Conservation (phyloP, 2,888 invertebrate genomes). For the Auanema sp. region DNA sequence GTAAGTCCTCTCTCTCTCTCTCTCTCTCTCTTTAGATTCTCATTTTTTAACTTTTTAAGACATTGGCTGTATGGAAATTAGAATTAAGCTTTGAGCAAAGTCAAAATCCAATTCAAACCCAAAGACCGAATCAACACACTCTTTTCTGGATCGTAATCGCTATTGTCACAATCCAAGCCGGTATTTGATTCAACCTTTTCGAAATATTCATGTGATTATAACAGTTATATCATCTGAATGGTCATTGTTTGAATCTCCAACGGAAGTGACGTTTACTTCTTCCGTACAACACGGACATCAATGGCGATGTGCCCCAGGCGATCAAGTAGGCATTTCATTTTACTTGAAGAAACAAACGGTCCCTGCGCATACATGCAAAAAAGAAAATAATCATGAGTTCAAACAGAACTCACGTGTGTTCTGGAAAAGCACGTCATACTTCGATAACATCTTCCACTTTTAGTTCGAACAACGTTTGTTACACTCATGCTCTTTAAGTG, state of each 20-base stretch:
- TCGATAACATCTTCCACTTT: too few relatives aligned
- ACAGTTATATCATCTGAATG: slow-evolving; percentile 47
- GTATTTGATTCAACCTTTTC: slow-evolving; percentile 12
- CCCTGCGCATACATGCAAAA: neutral
- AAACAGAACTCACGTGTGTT: neutral
- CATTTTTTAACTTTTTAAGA: neutral
- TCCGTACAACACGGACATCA: slow-evolving; percentile 30
- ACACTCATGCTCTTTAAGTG: slow-evolving; percentile 30
- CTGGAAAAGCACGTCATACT: neutral
- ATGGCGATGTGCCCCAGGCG: slow-evolving; percentile 46
- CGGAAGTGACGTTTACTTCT: slow-evolving; percentile 33
- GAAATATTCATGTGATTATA: too few relatives aligned
- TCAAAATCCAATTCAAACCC: too few relatives aligned
- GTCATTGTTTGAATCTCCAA: slow-evolving; percentile 37
- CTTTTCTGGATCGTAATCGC: slow-evolving; percentile 25
- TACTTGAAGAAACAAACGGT: slow-evolving; percentile 15
- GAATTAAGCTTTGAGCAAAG: neutral
- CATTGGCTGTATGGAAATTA: neutral
- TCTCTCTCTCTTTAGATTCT: neutral
- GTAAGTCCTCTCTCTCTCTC: slow-evolving; percentile 20
- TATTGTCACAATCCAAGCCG: slow-evolving; percentile 31
- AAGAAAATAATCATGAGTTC: neutral
- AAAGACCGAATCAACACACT: neutral
- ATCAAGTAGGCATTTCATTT: slow-evolving; percentile 13
- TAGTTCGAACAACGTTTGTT: slow-evolving; percentile 28